Percentiles rank a stretch among this genome's conserved stretches.
Evolutionary conservation across 2,888 invertebrate species (phyloP).

Genomic region (Amphipyra berbera): DNA sequence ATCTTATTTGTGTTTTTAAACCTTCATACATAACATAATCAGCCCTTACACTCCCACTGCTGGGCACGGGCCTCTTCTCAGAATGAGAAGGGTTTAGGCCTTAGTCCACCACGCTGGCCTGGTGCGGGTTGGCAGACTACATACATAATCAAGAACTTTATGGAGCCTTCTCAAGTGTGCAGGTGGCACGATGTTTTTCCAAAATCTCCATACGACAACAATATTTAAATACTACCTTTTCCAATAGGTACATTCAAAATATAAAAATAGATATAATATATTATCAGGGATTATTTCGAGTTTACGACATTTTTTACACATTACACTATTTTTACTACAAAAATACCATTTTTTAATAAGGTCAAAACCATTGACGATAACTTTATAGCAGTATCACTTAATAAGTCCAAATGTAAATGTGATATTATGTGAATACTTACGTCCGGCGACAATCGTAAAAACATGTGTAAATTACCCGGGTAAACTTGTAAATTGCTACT

Average conservation of each 20-base stretch:
- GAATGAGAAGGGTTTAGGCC: too few species aligned
- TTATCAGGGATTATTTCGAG: conserved; percentile 6
- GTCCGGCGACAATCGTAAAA: conserved; percentile 34
- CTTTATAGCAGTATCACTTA: conserved; percentile 17
- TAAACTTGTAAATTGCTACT: conserved; percentile 37
- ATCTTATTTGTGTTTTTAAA: too few species aligned
- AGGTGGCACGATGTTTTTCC: too few species aligned
- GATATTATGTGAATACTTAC: conserved; percentile 23
- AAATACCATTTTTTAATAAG: conserved; percentile 10
- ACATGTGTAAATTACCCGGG: conserved; percentile 35
- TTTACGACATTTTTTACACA: conserved; percentile 2
- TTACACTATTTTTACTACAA: conserved; percentile 5
- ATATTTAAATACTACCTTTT: too few species aligned
- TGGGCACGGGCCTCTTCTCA: too few species aligned
- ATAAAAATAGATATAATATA: background rate
- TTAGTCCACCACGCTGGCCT: too few species aligned
- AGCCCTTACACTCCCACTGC: too few species aligned
- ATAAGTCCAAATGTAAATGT: conserved; percentile 29
- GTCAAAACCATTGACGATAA: conserved; percentile 20
- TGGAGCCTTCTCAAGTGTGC: too few species aligned
- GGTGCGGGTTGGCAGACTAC: too few species aligned
- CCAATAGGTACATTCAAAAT: background rate
- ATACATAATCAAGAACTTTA: too few species aligned
- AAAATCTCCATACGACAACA: too few species aligned
- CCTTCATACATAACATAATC: too few species aligned